Evolutionary conservation across 2,113 vertebrate genomes (phyloP), one percentile per base, ranked within the genome.

Genomic region (Delphinapterus leucas): DNA sequence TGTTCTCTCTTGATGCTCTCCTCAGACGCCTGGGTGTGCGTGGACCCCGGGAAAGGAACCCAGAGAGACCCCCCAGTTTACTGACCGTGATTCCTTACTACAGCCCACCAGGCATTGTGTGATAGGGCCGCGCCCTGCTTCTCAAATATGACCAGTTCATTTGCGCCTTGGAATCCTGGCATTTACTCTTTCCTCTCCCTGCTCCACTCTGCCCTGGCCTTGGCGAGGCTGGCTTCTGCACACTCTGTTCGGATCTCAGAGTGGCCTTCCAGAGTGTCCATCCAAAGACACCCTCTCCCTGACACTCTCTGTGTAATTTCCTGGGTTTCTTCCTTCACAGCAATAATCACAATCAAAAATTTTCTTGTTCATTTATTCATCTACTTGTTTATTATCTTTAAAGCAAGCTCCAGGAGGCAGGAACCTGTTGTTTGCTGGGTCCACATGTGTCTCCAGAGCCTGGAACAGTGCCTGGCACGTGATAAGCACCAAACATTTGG

Each of bases 21-120:
- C 49, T 80, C 36, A 86, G 65, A 88, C 0, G 2, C 17, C 15
- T 60, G 41, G 36, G 36, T 47, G 17, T 13, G 28, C 12, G 2
- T 23, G 38, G 6, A 20, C 1, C 33, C 61, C 13, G 58, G 71
- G 63, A 65, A 65, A 81, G 60, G 38, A 88, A 21, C 31, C 25
- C 33, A 65, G 0, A 26, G 49, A 93, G 8, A 88, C 9, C 6
- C 41, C 53, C 41, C 21, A 63, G 60, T 13, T 67, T 44, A 53
- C 17, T n/a, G 60, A 38, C 23, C 14, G 11, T 26, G 38, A 36
- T 31, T 79, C 55, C 26, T 44, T 11, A 44, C 8, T 20, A 3
- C 2, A 1, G 74, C 23, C 5, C 21, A 8, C 33, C 14, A n/a
- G 63, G 77, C 4, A 0, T 6, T 12, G 8, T 11, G 26, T 25